Percentiles rank a stretch among this genome's conserved stretches.
phyloP scores from a whole-genome alignment of 2,888 invertebrate genomes.

The Dryocosmus kuriphilus region DNA sequence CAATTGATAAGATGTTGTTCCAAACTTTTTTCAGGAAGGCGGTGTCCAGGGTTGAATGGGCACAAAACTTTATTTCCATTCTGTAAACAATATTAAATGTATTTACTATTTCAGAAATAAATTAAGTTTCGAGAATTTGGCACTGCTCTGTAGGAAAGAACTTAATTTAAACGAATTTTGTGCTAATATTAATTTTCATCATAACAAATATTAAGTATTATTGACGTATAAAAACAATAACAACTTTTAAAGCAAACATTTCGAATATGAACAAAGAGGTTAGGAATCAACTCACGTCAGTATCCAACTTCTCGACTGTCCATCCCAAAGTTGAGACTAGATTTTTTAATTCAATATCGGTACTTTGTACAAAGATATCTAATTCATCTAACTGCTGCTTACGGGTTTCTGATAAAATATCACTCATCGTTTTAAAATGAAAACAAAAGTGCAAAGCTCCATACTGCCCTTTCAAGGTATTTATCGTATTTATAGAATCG shows the following conservation, averaged over 20 bases:
- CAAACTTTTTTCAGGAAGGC: conserved; percentile 74
- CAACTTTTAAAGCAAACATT: background rate
- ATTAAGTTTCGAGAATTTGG: background rate
- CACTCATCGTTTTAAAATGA: conserved; percentile 1
- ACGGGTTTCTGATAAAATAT: background rate
- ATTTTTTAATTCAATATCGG: conserved; percentile 57
- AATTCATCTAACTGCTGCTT: conserved; percentile 57
- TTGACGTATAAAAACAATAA: background rate
- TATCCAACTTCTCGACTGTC: conserved; percentile 59
- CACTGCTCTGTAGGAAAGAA: background rate
- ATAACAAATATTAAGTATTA: background rate
- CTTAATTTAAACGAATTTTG: background rate
- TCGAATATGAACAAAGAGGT: background rate
- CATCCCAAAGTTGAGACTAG: conserved; percentile 60
- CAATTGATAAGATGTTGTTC: conserved; percentile 78
- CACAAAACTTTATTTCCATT: conserved; percentile 73
- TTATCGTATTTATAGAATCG: too few relatives aligned
- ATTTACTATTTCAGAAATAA: background rate
- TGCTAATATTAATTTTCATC: background rate
- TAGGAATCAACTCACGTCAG: conserved; percentile 57
- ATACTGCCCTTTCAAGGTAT: too few relatives aligned
- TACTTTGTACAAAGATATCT: conserved; percentile 55
- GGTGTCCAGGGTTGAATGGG: conserved; percentile 78
- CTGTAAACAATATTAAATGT: conserved; percentile 51
- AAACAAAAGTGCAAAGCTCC: background rate